A percentile compares a stretch with the other conserved stretches of the same genome.
Conservation (phyloP, 2,888 invertebrate genomes). For the Notodonta dromedarius region DNA sequence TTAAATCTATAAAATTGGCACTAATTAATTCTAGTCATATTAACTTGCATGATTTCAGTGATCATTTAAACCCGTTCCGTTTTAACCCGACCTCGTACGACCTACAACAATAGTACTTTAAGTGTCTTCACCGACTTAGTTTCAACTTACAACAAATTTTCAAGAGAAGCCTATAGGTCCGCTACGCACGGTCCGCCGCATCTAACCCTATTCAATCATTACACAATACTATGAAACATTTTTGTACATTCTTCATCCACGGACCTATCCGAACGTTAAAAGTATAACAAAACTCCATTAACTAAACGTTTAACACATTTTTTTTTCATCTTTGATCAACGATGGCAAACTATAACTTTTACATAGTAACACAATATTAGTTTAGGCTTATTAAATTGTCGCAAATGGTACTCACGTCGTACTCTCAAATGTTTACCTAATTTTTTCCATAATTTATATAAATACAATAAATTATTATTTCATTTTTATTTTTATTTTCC, state of each 20-base stretch:
- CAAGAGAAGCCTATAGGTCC: constrained; percentile 68
- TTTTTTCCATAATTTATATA: constrained; percentile 45
- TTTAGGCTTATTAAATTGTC: constrained; percentile 66
- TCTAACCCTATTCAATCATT: constrained; percentile 72
- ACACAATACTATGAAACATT: constrained; percentile 80
- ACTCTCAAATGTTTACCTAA: constrained; percentile 43
- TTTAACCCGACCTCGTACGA: constrained; percentile 46
- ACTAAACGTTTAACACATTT: constrained; percentile 78
- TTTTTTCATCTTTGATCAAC: constrained; percentile 77
- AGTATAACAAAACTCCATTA: constrained; percentile 79
- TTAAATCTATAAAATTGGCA: constrained; percentile 35
- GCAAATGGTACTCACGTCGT: constrained; percentile 54
- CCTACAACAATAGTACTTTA: constrained; percentile 82
- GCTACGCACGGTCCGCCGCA: constrained; percentile 53
- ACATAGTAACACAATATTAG: constrained; percentile 78
- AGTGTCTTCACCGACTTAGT: constrained; percentile 76
- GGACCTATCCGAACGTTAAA: constrained; percentile 65
- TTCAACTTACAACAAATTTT: constrained; percentile 73
- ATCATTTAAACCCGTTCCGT: constrained; percentile 37
- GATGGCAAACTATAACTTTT: constrained; percentile 82
- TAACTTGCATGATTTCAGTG: constrained; percentile 46
- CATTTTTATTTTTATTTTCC: constrained; percentile 56
- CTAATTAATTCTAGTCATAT: constrained; percentile 14
- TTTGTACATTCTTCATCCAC: constrained; percentile 72
- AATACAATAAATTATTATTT: constrained; percentile 59